phyloP scores from a whole-genome alignment of 2,888 invertebrate genomes.

The Sarcophaga carnaria region DNA sequence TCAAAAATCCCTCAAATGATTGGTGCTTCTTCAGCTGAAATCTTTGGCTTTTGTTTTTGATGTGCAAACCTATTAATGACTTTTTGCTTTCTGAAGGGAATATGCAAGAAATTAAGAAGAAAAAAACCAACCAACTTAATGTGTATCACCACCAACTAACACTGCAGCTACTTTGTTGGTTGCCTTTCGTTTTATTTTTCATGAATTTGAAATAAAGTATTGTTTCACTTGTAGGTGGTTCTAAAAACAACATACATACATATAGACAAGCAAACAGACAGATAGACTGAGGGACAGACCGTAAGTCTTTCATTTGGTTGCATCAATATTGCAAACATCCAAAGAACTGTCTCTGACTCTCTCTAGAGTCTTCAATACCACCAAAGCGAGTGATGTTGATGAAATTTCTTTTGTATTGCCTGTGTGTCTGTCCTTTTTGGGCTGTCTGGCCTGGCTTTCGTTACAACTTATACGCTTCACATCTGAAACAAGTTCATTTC shows the following conservation, averaged over 20 bases:
- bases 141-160: conserved; percentile 60
- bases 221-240: conserved; percentile 68
- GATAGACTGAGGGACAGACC: not conserved
- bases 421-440: conserved; percentile 1
- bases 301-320: conserved; percentile 34
- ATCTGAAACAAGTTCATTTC: conserved; percentile 65
- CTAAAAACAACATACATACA: conserved; percentile 49
- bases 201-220: conserved; percentile 29
- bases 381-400: conserved; percentile 17
- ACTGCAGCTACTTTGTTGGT: conserved; percentile 49
- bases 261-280: not conserved
- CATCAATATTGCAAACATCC: conserved; percentile 15
- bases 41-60: conserved; percentile 33
- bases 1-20: too few species aligned
- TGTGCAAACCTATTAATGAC: conserved; percentile 43
- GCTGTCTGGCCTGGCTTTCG: conserved; percentile 65
- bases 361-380: conserved; percentile 8
- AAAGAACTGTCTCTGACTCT: not conserved
- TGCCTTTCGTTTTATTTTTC: conserved; percentile 3
- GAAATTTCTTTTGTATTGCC: conserved; percentile 35
- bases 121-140: conserved; percentile 35
- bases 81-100: not conserved
- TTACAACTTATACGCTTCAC: conserved; percentile 67
- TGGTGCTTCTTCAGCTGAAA: conserved; percentile 25
- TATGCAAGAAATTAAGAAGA: not conserved